Evolutionary conservation across 1,140 invertebrate species (phyloP), one percentile per base, ranked within the genome.

Genomic region (Aphaenogaster ashmeadi): DNA sequence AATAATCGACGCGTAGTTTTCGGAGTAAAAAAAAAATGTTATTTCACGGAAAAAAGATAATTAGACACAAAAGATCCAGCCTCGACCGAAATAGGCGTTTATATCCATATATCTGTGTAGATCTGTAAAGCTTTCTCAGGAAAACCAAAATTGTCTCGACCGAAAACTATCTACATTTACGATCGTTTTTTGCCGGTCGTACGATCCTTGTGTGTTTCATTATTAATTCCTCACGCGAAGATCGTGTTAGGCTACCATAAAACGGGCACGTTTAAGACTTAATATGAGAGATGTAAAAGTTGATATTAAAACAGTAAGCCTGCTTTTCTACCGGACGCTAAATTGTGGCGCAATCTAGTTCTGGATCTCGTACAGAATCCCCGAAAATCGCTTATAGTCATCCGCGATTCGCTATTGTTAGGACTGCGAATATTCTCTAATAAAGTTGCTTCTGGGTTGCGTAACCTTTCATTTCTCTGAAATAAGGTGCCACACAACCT

Each of bases 401-500:
- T 33, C 5, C 5, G 11, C 67, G 8, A 2, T n/a, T 27, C 8
- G 36, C 36, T 69, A 41, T 81, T 81, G 36, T 54, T 9, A 81
- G 15, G 5, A 81, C 8, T 47, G 11, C 18, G 27, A 33, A 6
- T 47, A 67, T 8, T 41, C 15, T 81, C 54, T 60, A 75, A 84
- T 84, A 74, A 62, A 75, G n/a, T 60, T 50, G 27, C 27, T 62
- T 62, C 54, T 18, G 41, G 2, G 13, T 81, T 9, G 21, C 13
- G 54, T 75, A 62, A 62, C 11, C 60, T 4, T 5, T 15, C 5
- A 72, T 81, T 83, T 83, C 13, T n/a, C 27, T 60, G 54, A 75
- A 75, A 84, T 60, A 84, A 84, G 69, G 7, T 83, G 41, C 41
- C 18, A 60, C 52, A 60, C 80, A 33, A 60, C 54, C 18, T 50